phyloP scores from a whole-genome alignment of 2,888 invertebrate genomes.

The Melieria omissa region DNA sequence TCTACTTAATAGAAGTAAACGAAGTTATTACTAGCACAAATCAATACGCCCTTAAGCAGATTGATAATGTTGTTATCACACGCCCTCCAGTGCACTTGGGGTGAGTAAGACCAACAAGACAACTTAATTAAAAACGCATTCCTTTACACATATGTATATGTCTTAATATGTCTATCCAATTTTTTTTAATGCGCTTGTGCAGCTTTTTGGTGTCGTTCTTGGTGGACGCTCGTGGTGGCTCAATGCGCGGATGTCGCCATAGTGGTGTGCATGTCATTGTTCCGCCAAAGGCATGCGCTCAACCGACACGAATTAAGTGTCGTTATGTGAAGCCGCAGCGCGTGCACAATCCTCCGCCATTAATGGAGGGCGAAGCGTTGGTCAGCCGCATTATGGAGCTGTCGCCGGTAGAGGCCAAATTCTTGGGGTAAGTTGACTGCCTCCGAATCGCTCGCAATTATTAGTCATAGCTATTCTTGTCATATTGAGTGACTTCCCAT shows the following conservation, averaged over 20 bases:
- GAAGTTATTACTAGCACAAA: conserved; percentile 56
- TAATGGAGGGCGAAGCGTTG: conserved; percentile 98
- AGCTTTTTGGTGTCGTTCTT: conserved; percentile 99
- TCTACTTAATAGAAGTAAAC: conserved; percentile 37
- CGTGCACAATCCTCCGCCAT: conserved; percentile 85
- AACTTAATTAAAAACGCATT: background rate
- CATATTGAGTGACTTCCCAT: conserved; percentile 9
- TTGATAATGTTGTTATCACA: conserved; percentile 73
- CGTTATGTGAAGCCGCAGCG: conserved; percentile 80
- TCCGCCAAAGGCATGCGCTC: conserved; percentile 93
- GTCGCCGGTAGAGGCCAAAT: conserved; percentile 95
- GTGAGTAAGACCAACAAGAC: conserved; percentile 65
- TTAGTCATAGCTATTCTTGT: background rate
- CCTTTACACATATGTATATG: background rate
- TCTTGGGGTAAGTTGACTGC: conserved; percentile 80
- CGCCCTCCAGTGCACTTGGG: conserved; percentile 75
- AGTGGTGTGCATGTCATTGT: conserved; percentile 97
- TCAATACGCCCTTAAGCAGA: conserved; percentile 60
- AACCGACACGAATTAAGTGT: conserved; percentile 97
- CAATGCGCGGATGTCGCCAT: conserved; percentile 98
- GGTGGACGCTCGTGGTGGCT: conserved; percentile 98
- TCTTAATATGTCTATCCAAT: background rate
- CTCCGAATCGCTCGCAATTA: background rate
- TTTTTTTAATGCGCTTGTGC: conserved; percentile 35
- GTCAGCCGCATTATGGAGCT: conserved; percentile 94